phyloP scores from a whole-genome alignment of 2,888 invertebrate species.

The Eupithecia abbreviata region DNA sequence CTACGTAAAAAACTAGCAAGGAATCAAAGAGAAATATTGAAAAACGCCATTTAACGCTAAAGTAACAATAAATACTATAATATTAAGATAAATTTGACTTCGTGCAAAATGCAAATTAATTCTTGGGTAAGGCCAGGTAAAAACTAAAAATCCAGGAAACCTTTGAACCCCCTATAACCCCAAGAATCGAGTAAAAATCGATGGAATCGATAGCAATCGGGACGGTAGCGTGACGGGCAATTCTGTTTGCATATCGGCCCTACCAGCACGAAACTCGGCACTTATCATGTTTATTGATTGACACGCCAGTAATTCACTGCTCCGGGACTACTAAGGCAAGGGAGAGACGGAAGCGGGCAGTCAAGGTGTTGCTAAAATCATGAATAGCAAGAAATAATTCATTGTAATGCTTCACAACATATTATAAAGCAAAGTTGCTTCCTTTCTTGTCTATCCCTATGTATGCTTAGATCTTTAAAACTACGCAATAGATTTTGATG shows the following conservation, averaged over 20 bases:
- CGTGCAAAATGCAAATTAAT: neutral
- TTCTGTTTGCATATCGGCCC: conserved; percentile 80
- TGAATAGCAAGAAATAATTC: neutral
- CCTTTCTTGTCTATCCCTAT: too few relatives aligned
- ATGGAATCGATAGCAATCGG: conserved; percentile 60
- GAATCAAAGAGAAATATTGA: neutral
- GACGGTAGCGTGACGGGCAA: conserved; percentile 69
- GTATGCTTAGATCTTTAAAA: too few relatives aligned
- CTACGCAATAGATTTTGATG: too few relatives aligned
- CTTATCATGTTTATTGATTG: conserved; percentile 84
- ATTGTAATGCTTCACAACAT: neutral
- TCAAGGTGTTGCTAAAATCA: neutral
- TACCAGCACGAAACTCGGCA: conserved; percentile 75
- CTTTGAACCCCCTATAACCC: neutral
- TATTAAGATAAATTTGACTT: neutral
- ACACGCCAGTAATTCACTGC: conserved; percentile 81
- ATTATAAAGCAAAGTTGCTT: too few relatives aligned
- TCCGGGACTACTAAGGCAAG: conserved; percentile 60
- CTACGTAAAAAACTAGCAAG: neutral
- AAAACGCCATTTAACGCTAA: neutral
- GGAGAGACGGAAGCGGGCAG: conserved; percentile 49
- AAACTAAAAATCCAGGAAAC: neutral
- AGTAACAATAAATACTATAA: neutral
- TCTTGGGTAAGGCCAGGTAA: neutral
- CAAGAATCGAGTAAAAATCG: conserved; percentile 26